Evolutionary conservation across 2,113 vertebrate species (phyloP).

Genomic region (Oncorhynchus gorbuscha): DNA sequence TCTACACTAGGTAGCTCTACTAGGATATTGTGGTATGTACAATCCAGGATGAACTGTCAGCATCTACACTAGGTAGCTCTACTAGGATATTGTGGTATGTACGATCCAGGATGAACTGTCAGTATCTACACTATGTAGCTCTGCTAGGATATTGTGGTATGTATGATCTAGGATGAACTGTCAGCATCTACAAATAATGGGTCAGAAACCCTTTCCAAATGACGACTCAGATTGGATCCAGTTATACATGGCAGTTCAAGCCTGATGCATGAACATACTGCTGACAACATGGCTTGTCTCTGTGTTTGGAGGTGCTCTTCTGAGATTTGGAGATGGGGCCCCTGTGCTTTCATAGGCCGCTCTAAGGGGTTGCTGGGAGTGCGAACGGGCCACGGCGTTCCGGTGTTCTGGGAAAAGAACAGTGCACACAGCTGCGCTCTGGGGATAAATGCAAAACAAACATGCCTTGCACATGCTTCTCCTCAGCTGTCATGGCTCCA

Average conservation of each 20-base stretch:
- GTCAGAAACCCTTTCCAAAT: conserved; percentile 33
- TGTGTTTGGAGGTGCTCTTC: conserved; percentile 16
- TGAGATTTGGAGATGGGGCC: not conserved
- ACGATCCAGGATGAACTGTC: no score
- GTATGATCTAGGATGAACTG: conserved; percentile 37
- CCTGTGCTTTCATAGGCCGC: conserved; percentile 23
- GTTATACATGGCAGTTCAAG: conserved; percentile 39
- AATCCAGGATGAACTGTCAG: no score
- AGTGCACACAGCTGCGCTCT: conserved; percentile 75
- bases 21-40: no score
- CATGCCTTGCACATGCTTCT: conserved; percentile 77
- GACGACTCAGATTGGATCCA: conserved; percentile 28
- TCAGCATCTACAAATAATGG: conserved; percentile 40
- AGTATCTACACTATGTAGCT: conserved; percentile 31
- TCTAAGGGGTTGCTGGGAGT: conserved; percentile 57
- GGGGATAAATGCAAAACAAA: conserved; percentile 81
- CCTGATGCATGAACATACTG: conserved; percentile 40
- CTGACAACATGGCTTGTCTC: conserved; percentile 10
- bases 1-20: no score
- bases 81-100: no score
- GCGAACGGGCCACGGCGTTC: conserved; percentile 65
- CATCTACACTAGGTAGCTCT: no score
- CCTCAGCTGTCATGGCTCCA: conserved; percentile 79
- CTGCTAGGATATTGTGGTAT: not conserved
- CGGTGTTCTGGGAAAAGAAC: conserved; percentile 77